These are phyloP conservation scores for Ataeniobius toweri DNA, from an alignment of 2,797 vertebrate genomes.

Conservation along the genomic window DNA sequence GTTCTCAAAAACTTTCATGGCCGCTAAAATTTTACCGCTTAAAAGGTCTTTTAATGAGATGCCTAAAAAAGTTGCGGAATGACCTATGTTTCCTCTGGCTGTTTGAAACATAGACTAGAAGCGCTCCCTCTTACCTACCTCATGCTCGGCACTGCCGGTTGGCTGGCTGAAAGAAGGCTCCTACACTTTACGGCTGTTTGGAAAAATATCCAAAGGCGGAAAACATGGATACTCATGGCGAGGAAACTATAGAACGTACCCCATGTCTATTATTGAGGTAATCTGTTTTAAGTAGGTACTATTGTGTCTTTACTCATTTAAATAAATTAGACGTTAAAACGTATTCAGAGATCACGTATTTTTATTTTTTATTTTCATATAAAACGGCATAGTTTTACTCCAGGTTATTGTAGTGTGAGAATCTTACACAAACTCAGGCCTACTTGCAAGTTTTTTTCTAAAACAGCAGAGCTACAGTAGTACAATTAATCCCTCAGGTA, in stretches of 20 bases:
- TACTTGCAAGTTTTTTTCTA: too few relatives aligned
- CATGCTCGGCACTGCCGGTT: not conserved
- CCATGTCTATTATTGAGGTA: not conserved
- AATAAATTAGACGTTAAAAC: not conserved
- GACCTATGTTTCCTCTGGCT: not conserved
- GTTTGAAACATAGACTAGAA: not conserved
- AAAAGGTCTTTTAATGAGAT: not conserved
- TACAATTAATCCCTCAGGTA: too few relatives aligned
- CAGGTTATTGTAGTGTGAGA: too few relatives aligned
- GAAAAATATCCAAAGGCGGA: too few relatives aligned
- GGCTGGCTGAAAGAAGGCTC: not conserved
- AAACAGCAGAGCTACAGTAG: too few relatives aligned
- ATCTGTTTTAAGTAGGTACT: too few relatives aligned
- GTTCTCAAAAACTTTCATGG: not conserved
- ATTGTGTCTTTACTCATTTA: not conserved
- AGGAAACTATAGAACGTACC: too few relatives aligned
- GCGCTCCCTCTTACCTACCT: not conserved
- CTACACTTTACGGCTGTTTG: not conserved
- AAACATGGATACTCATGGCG: too few relatives aligned
- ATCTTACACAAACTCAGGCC: not conserved
- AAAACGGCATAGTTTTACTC: not conserved
- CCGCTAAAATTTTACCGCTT: not conserved
- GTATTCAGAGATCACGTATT: not conserved
- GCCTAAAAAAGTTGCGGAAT: not conserved
- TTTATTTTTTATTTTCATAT: not conserved